phyloP scores from a whole-genome alignment of 2,797 vertebrate genomes.

The Meriones psammophilus region DNA sequence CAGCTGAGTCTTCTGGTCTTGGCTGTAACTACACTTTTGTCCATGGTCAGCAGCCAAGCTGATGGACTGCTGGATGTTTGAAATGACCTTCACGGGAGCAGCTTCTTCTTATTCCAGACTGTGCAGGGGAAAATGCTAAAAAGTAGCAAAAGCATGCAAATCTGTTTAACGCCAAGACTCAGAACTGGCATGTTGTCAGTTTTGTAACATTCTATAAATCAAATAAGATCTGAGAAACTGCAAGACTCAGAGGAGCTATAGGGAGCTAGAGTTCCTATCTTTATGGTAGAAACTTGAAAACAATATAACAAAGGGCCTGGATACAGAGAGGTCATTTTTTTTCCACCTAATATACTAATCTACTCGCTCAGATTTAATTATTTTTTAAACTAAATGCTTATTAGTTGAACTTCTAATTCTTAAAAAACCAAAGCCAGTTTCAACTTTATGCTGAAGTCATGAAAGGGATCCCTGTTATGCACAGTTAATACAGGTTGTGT shows the following conservation, averaged over 20 bases:
- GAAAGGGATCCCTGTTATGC: not conserved
- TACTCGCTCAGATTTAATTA: slow-evolving; percentile 16
- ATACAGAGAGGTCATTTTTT: not conserved
- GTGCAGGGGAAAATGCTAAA: not conserved
- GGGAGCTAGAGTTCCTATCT: not conserved
- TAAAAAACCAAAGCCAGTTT: not conserved
- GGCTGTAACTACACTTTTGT: not conserved
- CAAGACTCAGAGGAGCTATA: not conserved
- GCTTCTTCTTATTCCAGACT: not conserved
- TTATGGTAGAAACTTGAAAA: not conserved
- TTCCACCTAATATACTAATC: not conserved
- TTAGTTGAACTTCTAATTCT: not conserved
- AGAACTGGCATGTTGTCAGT: not conserved
- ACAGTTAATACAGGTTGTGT: not conserved
- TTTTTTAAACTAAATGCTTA: slow-evolving; percentile 11
- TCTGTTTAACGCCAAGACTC: not conserved
- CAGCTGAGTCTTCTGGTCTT: slow-evolving; percentile 16
- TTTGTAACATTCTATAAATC: not conserved
- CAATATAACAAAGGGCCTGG: not conserved
- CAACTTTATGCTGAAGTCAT: not conserved
- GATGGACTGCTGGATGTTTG: not conserved
- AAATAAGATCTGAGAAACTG: not conserved
- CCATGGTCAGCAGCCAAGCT: not conserved
- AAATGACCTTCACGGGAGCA: not conserved
- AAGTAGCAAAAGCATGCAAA: not conserved